phyloP scores from a whole-genome alignment of 1,140 invertebrate species.

The Melipona quadrifasciata region DNA sequence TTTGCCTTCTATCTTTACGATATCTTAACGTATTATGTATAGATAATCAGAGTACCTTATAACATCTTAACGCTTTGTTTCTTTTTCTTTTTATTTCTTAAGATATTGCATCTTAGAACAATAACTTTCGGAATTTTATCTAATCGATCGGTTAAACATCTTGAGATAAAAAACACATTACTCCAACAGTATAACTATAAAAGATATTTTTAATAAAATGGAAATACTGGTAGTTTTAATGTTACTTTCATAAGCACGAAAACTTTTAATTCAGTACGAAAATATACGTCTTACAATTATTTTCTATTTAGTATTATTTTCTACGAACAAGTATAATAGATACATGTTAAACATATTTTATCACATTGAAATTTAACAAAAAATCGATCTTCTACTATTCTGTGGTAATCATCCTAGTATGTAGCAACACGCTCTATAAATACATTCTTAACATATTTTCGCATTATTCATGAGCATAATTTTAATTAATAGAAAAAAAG shows the following conservation, averaged over 20 bases:
- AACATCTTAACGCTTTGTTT: background rate
- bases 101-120: background rate
- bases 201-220: conserved; percentile 3
- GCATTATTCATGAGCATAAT: too few relatives aligned
- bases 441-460: too few relatives aligned
- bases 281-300: too few relatives aligned
- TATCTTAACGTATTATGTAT: background rate
- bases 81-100: background rate
- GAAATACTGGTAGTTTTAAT: background rate
- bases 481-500: background rate
- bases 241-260: too few relatives aligned
- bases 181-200: conserved; percentile 1
- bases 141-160: background rate
- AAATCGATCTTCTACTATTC: too few relatives aligned
- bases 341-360: too few relatives aligned
- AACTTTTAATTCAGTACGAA: background rate
- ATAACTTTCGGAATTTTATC: background rate
- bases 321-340: background rate
- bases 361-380: too few relatives aligned
- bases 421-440: too few relatives aligned
- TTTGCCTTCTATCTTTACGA: too few relatives aligned
- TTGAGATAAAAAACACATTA: background rate
- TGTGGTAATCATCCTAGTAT: too few relatives aligned
- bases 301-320: too few relatives aligned
- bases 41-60: background rate